phyloP scores from a whole-genome alignment of 2,113 vertebrate species.

The Gymnobelideus leadbeateri region DNA sequence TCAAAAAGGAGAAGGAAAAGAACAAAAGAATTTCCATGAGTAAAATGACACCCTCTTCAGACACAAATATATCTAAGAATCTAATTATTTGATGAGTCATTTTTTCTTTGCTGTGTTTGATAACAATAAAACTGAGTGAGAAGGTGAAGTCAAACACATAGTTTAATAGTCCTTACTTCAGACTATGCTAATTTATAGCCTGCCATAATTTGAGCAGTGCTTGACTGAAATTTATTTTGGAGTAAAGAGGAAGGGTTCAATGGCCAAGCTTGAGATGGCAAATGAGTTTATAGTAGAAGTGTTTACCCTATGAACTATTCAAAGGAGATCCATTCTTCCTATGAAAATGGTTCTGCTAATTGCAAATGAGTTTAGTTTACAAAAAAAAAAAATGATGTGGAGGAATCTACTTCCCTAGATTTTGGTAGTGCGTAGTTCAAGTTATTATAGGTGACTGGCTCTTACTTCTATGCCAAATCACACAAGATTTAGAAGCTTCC shows the following conservation, averaged over 20 bases:
- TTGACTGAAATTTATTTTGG: constrained; percentile 34
- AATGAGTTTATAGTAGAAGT: constrained; percentile 24
- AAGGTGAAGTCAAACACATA: constrained; percentile 64
- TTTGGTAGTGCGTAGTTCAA: background rate
- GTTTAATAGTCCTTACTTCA: constrained; percentile 68
- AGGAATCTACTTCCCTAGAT: background rate
- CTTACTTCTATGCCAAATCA: background rate
- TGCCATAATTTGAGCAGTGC: constrained; percentile 46
- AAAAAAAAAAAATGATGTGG: background rate
- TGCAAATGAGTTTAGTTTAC: background rate
- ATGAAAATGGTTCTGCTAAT: constrained; percentile 21
- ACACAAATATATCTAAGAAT: constrained; percentile 26
- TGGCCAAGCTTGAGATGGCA: constrained; percentile 52
- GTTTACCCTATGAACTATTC: background rate
- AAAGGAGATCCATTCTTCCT: constrained; percentile 7
- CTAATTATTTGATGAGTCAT: constrained; percentile 58
- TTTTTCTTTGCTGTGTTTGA: constrained; percentile 62
- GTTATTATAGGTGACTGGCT: background rate
- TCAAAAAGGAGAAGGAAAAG: background rate
- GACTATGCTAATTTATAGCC: constrained; percentile 57
- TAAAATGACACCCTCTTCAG: constrained; percentile 36
- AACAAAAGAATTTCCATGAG: constrained; percentile 38
- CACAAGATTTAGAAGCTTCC: too few species aligned
- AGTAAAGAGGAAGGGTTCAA: constrained; percentile 52
- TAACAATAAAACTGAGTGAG: constrained; percentile 48